Base-by-base conservation (phyloP, 1,140 invertebrate species). In the Phenacoccus solenopsis region DNA sequence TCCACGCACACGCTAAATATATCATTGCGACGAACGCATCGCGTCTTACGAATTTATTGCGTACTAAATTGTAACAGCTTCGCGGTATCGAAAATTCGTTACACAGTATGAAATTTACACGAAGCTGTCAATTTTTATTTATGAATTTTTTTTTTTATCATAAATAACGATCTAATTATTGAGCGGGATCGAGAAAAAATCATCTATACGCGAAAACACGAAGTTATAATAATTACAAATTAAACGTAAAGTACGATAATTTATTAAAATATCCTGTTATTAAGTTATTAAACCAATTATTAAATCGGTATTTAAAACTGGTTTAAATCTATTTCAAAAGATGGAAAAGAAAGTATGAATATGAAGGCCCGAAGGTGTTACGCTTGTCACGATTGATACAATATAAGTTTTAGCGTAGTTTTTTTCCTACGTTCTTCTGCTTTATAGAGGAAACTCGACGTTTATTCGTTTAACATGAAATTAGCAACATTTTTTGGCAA, bases 241-340 rank as follows among this genome's bases (percentile, higher is more conserved):
- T 49, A 49, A 49, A 49, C 38, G 38, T 49, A 49, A 49, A 49
- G 38, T 49, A 49, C 38, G 38, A 49, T 64, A 25, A 64, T 64
- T 64, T 22, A 64, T 64, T 27, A 64, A 64, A 64, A 64, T 64
- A 64, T 64, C 25, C 21, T 64, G 59, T 64, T 64, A 64, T 64
- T 64, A 25, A 64, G 59, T 64, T 64, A 64, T 64, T 64, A 64
- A 64, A 64, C 59, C 59, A 64, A 64, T 64, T 64, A 64, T 64
- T 64, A 64, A 64, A 64, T 49, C 38, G 38, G 59, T 64, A 64
- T 64, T 64, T 64, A 64, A 64, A 64, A 64, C 59, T 64, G 59
- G 59, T 64, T 64, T 64, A 64, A 64, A 64, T 49, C 38, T 49
- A 49, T 49, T 49, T 49, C 38, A 64, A 64, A 64, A 64, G 38